Evolutionary conservation across 2,797 vertebrate species (phyloP).

Genomic region (Pangasius sanitwongsei): DNA sequence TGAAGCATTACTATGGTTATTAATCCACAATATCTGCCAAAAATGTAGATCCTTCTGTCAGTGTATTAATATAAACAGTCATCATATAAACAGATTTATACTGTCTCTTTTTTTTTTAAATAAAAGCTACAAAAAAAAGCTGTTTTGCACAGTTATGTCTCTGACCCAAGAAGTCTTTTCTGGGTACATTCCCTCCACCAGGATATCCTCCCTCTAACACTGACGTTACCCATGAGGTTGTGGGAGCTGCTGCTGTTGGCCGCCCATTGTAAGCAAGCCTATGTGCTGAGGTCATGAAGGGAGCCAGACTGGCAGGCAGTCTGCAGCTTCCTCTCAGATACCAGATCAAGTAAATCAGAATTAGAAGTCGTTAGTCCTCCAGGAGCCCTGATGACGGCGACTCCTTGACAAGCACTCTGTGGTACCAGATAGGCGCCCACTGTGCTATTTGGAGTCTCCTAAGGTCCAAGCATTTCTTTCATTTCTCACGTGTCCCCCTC

Average conservation of each 20-base stretch:
- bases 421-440: slow-evolving; percentile 65
- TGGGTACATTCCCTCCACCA: slow-evolving; percentile 67
- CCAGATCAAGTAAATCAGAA: slow-evolving; percentile 82
- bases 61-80: background rate
- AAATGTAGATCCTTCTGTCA: background rate
- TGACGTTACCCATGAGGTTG: slow-evolving; percentile 65
- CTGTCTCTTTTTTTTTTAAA: no score
- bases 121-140: no score
- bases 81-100: background rate
- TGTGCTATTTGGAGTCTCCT: slow-evolving; percentile 55
- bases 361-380: slow-evolving; percentile 75
- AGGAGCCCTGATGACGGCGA: slow-evolving; percentile 72
- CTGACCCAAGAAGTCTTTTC: slow-evolving; percentile 51
- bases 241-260: slow-evolving; percentile 64
- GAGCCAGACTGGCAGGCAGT: slow-evolving; percentile 86
- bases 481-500: slow-evolving; percentile 32
- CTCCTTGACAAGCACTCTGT: slow-evolving; percentile 57
- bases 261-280: slow-evolving; percentile 76
- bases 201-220: slow-evolving; percentile 76
- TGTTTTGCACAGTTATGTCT: slow-evolving; percentile 40
- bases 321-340: slow-evolving; percentile 79
- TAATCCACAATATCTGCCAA: background rate
- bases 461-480: slow-evolving; percentile 41
- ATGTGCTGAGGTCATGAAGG: slow-evolving; percentile 77
- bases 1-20: background rate